Evolutionary conservation across 2,797 vertebrate species (phyloP), one percentile per base, ranked within the genome.

Genomic region (Crocodylus rhombifer): DNA sequence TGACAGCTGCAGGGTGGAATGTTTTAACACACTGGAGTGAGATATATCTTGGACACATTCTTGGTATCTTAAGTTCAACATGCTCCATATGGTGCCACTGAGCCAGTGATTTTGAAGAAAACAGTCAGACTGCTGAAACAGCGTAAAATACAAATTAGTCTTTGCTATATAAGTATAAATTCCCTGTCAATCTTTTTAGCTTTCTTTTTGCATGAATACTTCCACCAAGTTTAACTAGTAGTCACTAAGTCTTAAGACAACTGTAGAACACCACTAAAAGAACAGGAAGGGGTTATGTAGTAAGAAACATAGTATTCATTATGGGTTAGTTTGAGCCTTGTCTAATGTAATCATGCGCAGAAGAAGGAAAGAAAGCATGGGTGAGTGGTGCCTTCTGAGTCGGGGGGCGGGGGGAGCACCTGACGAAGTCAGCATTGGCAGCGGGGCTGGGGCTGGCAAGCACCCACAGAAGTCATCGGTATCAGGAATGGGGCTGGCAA

Each of bases 11-110:
- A 97, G 96, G 90, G 87, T 97, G 96, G 97, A 97, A 97, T 97
- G 96, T 97, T 98, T 97, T 97, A 98, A 97, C 97, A 97, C 95
- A 96, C 95, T 97, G 90, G 89, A 96, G 96, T 96, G 95, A 98
- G 97, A 97, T 97, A 92, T 96, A 96, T 97, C 96, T 97, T 97
- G 95, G 95, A 97, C 95, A 97, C 96, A 95, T 96, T 97, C 95
- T 96, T 97, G 95, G 91, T 97, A 96, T 97, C 96, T 97, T 96
- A 98, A 97, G 96, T 97, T 97, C 97, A 97, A 88, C 92, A 95
- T 94, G 95, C 96, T 97, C 96, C 96, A 95, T 97, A 97, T 98
- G 96, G 96, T 97, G 94, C 96, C 96, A 93, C 94, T 95, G 96
- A 97, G 94, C 94, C 97, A 97, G 84, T 96, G 96, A 97, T 94